These are phyloP conservation scores for Notodonta ziczac DNA, from an alignment of 2,888 invertebrate species.

Conservation along the genomic window DNA sequence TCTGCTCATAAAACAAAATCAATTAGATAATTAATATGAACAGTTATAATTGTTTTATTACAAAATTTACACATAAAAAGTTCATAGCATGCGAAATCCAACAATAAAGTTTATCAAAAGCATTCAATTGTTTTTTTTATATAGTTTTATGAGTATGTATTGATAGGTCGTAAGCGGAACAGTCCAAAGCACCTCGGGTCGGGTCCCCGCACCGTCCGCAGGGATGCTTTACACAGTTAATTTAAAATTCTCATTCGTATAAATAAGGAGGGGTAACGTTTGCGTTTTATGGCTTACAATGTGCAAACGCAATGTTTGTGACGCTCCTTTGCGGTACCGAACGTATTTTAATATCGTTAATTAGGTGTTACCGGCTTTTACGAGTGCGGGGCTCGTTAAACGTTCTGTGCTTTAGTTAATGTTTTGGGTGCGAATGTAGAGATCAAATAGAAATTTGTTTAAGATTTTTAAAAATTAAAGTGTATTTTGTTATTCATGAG, in stretches of 20 bases:
- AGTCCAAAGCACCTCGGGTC: constrained; percentile 48
- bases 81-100: background rate
- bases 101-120: background rate
- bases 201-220: constrained; percentile 52
- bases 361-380: constrained; percentile 78
- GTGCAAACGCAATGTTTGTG: constrained; percentile 79
- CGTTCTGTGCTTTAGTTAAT: constrained; percentile 50
- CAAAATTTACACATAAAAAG: no score
- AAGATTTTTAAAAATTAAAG: background rate
- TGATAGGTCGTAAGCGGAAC: constrained; percentile 47
- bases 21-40: no score
- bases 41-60: no score
- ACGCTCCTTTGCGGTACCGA: constrained; percentile 74
- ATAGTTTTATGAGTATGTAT: background rate
- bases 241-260: constrained; percentile 84
- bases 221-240: constrained; percentile 82
- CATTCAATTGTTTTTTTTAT: background rate
- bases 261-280: constrained; percentile 83
- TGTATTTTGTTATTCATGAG: no score
- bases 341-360: constrained; percentile 84
- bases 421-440: constrained; percentile 18
- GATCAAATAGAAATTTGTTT: background rate
- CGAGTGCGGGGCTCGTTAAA: constrained; percentile 52
- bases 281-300: constrained; percentile 82
- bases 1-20: no score